Evolutionary conservation across 2,113 vertebrate species (phyloP).

Genomic region (Bos indicus): DNA sequence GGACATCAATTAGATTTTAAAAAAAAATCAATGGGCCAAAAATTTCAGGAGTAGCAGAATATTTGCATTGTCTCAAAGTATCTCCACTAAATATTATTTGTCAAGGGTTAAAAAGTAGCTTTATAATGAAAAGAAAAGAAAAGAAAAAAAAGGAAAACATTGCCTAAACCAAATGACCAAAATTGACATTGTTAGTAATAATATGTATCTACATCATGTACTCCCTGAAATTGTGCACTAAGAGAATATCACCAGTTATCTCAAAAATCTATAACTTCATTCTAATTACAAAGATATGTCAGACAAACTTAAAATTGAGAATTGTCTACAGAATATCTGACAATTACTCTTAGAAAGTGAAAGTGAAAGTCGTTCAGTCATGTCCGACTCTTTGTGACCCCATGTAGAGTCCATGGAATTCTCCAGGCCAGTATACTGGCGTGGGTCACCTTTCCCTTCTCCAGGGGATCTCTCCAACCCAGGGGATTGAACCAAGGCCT

Average conservation of each 20-base stretch:
- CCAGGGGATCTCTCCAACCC: background rate
- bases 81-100: background rate
- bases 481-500: background rate
- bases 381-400: rapidly evolving
- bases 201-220: background rate
- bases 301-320: background rate
- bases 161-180: background rate
- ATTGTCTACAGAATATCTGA: background rate
- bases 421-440: background rate
- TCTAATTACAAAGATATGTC: background rate
- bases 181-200: background rate
- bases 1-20: background rate
- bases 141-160: background rate
- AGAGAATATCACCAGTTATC: background rate
- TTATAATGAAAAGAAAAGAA: background rate
- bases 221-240: background rate
- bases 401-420: background rate
- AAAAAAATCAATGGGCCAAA: background rate
- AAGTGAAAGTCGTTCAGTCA: rapidly evolving
- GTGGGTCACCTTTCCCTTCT: background rate
- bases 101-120: background rate
- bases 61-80: background rate
- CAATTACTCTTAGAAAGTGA: background rate
- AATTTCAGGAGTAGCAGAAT: background rate
- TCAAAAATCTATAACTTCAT: background rate